Conservation (phyloP, 1,140 invertebrate species). For the Gonioctena quinquepunctata region DNA sequence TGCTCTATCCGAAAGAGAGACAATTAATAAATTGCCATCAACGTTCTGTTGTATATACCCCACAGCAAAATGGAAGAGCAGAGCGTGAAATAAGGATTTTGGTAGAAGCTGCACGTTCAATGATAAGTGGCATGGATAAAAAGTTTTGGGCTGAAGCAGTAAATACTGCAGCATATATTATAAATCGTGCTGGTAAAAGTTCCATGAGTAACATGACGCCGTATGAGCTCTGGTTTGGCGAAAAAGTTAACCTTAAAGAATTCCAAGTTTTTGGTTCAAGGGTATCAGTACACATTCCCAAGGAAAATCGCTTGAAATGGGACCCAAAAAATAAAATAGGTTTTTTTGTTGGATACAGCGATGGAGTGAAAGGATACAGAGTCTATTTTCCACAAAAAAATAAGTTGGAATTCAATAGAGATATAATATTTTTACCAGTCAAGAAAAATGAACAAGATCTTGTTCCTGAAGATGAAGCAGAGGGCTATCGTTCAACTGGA, state of each 20-base stretch:
- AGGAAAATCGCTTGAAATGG: conserved; percentile 51
- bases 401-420: conserved; percentile 11
- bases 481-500: no score
- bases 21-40: no score
- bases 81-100: conserved; percentile 56
- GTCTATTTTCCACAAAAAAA: conserved; percentile 19
- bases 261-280: conserved; percentile 50
- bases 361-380: conserved; percentile 27
- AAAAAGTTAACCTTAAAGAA: conserved; percentile 38
- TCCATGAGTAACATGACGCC: conserved; percentile 44
- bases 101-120: conserved; percentile 55
- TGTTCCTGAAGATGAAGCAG: no score
- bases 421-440: conserved; percentile 15
- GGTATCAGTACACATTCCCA: conserved; percentile 51
- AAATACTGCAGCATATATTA: conserved; percentile 49
- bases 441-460: no score
- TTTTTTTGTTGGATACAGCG: conserved; percentile 52
- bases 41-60: conserved; percentile 53
- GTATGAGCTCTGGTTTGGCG: conserved; percentile 49
- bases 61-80: conserved; percentile 58
- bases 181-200: conserved; percentile 54
- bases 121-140: conserved; percentile 44
- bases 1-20: no score
- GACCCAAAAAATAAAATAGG: conserved; percentile 50
- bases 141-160: conserved; percentile 54